phyloP scores from a whole-genome alignment of 2,888 invertebrate genomes.

The Acrocyrtus sp. region DNA sequence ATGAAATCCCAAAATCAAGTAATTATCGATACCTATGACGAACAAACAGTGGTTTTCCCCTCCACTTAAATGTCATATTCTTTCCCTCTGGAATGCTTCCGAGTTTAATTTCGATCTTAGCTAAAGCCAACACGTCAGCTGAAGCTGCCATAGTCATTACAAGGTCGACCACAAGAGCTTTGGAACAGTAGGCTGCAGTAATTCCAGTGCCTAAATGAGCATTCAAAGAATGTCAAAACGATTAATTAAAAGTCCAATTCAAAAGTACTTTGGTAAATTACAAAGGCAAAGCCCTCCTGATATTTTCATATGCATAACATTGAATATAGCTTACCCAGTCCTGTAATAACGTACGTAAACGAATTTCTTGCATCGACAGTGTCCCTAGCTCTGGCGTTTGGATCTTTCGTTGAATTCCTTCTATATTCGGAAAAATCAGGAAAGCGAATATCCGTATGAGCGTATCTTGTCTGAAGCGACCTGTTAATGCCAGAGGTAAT shows the following conservation, averaged over 20 bases:
- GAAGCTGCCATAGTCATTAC: constrained; percentile 87
- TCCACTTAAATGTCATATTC: constrained; percentile 97
- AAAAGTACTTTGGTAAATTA: too few relatives aligned
- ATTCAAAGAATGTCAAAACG: too few relatives aligned
- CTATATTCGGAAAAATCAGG: constrained; percentile 92
- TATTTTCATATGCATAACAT: too few relatives aligned
- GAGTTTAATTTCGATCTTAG: constrained; percentile 95
- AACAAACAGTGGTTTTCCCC: constrained; percentile 92
- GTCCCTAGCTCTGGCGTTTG: constrained; percentile 71
- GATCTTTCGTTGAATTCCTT: constrained; percentile 74
- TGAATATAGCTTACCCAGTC: too few relatives aligned
- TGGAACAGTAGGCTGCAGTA: constrained; percentile 83
- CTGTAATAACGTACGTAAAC: constrained; percentile 86
- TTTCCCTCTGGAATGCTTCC: constrained; percentile 93
- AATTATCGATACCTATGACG: constrained; percentile 76
- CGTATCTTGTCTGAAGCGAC: constrained; percentile 73
- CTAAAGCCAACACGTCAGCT: constrained; percentile 94
- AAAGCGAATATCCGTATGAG: constrained; percentile 88
- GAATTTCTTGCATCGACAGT: constrained; percentile 76
- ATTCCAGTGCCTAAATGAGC: constrained; percentile 82
- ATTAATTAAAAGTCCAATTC: too few relatives aligned
- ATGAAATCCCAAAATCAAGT: too few relatives aligned
- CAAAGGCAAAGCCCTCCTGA: too few relatives aligned
- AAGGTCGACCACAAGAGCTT: constrained; percentile 83
- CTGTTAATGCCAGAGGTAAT: constrained; percentile 58